Evolutionary conservation across 2,797 vertebrate genomes (phyloP).

Genomic region (Neomorphus geoffroyi): DNA sequence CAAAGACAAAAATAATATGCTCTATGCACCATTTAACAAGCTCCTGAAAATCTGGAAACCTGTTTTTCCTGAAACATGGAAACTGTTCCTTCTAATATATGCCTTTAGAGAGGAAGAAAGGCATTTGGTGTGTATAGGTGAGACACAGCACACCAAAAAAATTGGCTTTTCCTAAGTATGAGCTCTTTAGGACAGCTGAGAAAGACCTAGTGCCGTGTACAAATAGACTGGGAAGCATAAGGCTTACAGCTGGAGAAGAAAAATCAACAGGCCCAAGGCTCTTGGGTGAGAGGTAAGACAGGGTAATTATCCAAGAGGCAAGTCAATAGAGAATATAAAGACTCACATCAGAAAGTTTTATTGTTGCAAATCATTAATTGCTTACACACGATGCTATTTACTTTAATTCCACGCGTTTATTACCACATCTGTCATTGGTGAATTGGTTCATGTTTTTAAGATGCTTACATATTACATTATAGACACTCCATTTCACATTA

Average conservation of each 20-base stretch:
- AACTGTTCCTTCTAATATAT: background rate
- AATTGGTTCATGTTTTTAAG: constrained; percentile 65
- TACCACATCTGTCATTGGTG: constrained; percentile 37
- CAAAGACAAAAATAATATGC: background rate
- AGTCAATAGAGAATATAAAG: background rate
- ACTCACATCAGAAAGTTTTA: background rate
- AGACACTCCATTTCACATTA: constrained; percentile 64
- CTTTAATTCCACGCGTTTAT: constrained; percentile 53
- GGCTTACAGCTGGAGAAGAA: background rate
- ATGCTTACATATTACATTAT: constrained; percentile 63
- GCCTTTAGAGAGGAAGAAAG: background rate
- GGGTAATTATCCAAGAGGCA: background rate
- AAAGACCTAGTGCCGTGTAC: background rate
- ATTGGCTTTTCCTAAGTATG: background rate
- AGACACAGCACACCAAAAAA: background rate
- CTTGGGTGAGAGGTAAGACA: background rate
- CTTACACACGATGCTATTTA: constrained; percentile 15
- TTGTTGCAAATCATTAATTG: constrained; percentile 57
- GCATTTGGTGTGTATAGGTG: background rate
- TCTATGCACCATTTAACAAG: background rate
- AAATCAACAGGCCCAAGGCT: background rate
- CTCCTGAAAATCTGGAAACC: background rate
- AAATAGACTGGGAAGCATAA: background rate
- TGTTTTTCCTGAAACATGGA: background rate
- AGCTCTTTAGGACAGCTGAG: background rate